Conservation (phyloP, 2,888 invertebrate genomes). For the Amphimallon solstitiale region DNA sequence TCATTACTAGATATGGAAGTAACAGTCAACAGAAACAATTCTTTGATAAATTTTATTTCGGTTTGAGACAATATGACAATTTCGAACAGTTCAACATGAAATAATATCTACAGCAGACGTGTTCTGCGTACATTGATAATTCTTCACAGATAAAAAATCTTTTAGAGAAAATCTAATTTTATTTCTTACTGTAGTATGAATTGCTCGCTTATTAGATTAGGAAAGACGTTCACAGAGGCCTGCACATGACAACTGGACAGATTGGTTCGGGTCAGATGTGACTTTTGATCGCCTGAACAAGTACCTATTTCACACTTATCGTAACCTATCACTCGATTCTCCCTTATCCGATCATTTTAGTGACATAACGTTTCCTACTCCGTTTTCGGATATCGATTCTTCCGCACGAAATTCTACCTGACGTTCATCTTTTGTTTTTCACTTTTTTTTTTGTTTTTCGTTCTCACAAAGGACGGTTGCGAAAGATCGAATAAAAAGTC, state of each 20-base stretch:
- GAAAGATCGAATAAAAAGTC: conserved; percentile 1
- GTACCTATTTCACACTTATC: conserved; percentile 35
- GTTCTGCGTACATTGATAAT: no score
- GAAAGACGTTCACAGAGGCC: conserved; percentile 16
- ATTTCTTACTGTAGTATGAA: no score
- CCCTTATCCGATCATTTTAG: conserved; percentile 36
- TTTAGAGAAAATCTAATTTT: no score
- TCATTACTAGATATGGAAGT: no score
- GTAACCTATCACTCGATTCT: conserved; percentile 25
- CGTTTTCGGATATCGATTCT: conserved; percentile 16
- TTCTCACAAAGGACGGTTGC: background rate
- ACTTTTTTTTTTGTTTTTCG: background rate
- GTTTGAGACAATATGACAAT: no score
- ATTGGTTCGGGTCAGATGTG: conserved; percentile 40
- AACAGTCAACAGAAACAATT: no score
- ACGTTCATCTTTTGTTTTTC: conserved; percentile 20
- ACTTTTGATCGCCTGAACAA: conserved; percentile 31
- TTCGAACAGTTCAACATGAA: no score
- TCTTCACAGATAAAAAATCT: no score
- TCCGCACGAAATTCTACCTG: conserved; percentile 26
- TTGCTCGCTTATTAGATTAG: background rate
- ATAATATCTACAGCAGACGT: no score
- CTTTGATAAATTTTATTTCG: no score
- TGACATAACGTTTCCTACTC: conserved; percentile 34
- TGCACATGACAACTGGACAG: conserved; percentile 40